Percentiles rank a stretch among this genome's conserved stretches.
Conservation (phyloP, 2,113 vertebrate genomes). For the Origma solitaria region DNA sequence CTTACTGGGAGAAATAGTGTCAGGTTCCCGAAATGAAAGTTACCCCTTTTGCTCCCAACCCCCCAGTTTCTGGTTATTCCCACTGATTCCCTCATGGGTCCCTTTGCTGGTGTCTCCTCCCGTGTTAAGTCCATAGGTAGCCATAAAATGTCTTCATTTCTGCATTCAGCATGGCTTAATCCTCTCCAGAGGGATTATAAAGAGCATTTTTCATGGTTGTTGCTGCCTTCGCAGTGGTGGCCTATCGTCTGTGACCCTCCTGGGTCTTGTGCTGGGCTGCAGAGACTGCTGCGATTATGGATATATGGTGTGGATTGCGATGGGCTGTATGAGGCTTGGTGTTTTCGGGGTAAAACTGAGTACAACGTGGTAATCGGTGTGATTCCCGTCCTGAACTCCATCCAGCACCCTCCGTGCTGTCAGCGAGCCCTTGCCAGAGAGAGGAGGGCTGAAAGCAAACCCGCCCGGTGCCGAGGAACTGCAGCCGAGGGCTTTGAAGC, state of each 20-base stretch:
- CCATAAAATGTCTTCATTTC: not conserved
- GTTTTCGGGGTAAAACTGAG: not conserved
- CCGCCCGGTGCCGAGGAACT: not conserved
- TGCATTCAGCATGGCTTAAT: not conserved
- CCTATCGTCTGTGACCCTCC: accelerated
- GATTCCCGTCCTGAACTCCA: not conserved
- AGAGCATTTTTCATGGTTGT: not conserved
- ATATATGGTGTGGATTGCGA: not conserved
- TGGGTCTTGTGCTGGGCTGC: accelerated
- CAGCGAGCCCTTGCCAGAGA: not conserved
- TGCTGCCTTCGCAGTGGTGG: not conserved
- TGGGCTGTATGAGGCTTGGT: not conserved
- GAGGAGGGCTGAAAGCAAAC: not conserved
- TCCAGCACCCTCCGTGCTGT: accelerated
- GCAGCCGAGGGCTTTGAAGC: not conserved
- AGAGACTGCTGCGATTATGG: accelerated
- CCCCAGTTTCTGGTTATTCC: not conserved
- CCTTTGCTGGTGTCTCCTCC: not conserved
- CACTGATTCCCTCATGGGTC: accelerated
- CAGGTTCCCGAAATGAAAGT: not conserved
- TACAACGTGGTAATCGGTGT: accelerated
- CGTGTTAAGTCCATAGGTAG: not conserved
- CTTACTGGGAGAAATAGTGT: not conserved
- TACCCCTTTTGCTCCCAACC: not conserved
- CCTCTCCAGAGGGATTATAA: not conserved